These are phyloP conservation scores for Microchirus variegatus DNA, from an alignment of 2,797 vertebrate genomes.

Conservation along the genomic window DNA sequence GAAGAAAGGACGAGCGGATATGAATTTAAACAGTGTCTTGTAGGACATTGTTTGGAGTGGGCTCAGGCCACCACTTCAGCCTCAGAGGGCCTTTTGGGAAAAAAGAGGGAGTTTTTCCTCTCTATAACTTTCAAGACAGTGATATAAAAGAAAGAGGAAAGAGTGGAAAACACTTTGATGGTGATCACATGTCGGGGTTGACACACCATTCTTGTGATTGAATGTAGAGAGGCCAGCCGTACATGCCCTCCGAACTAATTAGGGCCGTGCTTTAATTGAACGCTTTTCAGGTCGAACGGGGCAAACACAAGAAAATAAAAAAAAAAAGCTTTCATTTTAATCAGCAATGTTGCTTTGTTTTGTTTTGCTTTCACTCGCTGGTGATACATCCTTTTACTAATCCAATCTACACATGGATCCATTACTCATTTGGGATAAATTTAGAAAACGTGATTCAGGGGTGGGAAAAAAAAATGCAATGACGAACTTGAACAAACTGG, in stretches of 20 bases:
- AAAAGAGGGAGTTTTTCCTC: conserved; percentile 61
- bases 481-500: conserved; percentile 61
- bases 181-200: conserved; percentile 73
- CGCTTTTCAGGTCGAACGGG: conserved; percentile 39
- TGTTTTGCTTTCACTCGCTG: conserved; percentile 1
- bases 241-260: conserved; percentile 71
- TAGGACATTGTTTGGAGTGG: conserved; percentile 81
- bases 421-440: conserved; percentile 38
- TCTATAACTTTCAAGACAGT: conserved; percentile 73
- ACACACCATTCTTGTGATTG: conserved; percentile 63
- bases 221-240: conserved; percentile 57
- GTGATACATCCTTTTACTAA: conserved; percentile 33
- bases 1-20: conserved; percentile 83
- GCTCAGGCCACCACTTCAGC: conserved; percentile 82
- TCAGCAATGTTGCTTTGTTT: conserved; percentile 24
- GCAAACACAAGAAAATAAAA: conserved; percentile 65
- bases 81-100: conserved; percentile 71
- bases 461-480: conserved; percentile 1
- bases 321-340: conserved; percentile 51
- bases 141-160: conserved; percentile 78
- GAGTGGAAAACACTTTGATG: conserved; percentile 77
- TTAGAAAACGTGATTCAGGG: conserved; percentile 47
- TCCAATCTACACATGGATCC: conserved; percentile 22
- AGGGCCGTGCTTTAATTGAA: conserved; percentile 66
- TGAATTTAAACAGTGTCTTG: conserved; percentile 89